A percentile compares a stretch with the other conserved stretches of the same genome.
Evolutionary conservation across 2,888 invertebrate species (phyloP).

Genomic region (Drosophila koepferae): DNA sequence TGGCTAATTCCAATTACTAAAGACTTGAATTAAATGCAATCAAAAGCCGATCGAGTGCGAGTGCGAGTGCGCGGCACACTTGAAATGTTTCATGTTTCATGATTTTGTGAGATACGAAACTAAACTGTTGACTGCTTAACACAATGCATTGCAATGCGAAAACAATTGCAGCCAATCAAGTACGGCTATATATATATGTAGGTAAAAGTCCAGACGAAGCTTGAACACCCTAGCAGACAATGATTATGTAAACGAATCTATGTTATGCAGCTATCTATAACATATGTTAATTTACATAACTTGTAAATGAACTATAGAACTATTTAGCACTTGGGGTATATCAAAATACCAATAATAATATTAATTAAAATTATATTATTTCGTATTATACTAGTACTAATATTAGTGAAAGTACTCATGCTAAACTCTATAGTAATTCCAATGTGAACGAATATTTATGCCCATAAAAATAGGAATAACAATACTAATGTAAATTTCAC

Average conservation of each 20-base stretch:
- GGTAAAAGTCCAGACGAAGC: background rate
- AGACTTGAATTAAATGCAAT: background rate
- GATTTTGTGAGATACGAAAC: constrained; percentile 31
- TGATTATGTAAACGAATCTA: no score
- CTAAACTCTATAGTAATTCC: background rate
- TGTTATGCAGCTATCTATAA: background rate
- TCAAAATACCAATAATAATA: background rate
- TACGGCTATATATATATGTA: background rate
- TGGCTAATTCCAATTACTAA: constrained; percentile 42
- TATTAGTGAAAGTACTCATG: background rate
- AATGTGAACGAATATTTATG: no score
- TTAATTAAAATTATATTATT: no score
- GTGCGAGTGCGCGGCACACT: background rate
- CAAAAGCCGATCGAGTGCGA: background rate
- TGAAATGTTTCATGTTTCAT: constrained; percentile 15
- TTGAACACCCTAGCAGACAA: background rate
- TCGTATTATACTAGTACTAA: no score
- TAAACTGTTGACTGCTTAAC: constrained; percentile 42
- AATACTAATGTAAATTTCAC: background rate
- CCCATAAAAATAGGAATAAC: background rate
- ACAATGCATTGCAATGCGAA: constrained; percentile 26
- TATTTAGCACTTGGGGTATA: no score
- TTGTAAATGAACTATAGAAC: background rate
- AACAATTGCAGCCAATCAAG: constrained; percentile 41
- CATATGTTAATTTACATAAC: background rate